A percentile compares a stretch with the other conserved stretches of the same genome.
These are phyloP conservation scores for Colius striatus DNA, from an alignment of 2,113 vertebrate species.

Conservation along the genomic window DNA sequence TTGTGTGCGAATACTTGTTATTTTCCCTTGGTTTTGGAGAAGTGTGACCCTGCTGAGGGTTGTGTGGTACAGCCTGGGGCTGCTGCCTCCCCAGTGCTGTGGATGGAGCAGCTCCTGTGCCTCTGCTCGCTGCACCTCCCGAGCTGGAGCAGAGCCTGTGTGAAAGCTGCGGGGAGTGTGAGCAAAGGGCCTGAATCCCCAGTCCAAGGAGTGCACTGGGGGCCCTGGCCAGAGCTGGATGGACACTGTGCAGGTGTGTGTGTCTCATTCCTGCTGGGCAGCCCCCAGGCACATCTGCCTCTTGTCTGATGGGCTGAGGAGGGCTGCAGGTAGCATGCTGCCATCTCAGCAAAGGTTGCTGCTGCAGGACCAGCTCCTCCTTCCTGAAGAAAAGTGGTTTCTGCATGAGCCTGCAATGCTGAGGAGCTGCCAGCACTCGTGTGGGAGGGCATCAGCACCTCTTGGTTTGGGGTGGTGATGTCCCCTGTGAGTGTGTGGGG, in stretches of 20 bases:
- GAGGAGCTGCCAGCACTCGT: fast-evolving
- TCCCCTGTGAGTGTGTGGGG: background rate
- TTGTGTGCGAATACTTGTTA: background rate
- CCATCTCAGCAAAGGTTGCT: too few relatives aligned
- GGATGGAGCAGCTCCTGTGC: too few relatives aligned
- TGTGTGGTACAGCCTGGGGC: background rate
- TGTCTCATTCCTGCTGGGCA: background rate
- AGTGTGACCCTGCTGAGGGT: background rate
- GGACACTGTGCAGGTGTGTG: background rate
- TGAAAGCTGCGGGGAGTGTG: background rate
- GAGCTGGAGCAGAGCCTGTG: background rate
- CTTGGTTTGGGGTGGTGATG: background rate
- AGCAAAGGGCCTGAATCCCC: background rate
- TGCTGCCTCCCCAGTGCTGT: background rate
- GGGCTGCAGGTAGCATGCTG: background rate
- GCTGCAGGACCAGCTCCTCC: background rate
- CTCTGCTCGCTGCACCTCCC: background rate
- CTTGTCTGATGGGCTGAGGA: background rate
- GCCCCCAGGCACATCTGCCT: background rate
- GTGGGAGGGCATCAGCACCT: background rate
- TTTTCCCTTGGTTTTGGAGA: background rate
- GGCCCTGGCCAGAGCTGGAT: background rate
- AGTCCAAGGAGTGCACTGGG: background rate
- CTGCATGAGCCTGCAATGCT: background rate
- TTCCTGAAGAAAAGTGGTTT: background rate